Evolutionary conservation across 2,888 invertebrate species (phyloP).

Genomic region (Physocephala rufipes): DNA sequence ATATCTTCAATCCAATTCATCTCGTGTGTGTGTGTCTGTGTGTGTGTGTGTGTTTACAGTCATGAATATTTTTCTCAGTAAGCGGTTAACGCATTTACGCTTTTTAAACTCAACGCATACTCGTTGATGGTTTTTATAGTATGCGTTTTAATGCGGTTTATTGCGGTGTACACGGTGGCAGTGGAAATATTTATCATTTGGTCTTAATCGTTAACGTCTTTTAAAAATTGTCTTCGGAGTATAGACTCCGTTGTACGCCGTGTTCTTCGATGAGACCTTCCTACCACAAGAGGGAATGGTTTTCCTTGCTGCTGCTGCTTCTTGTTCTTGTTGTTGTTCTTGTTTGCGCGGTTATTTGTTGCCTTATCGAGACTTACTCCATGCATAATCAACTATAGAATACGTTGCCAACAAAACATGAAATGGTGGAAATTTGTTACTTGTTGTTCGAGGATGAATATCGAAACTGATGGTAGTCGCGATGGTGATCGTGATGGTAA

Average conservation of each 20-base stretch:
- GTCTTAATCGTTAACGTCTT: constrained; percentile 8
- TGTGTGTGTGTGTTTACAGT: too few species aligned
- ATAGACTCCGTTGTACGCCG: constrained; percentile 5
- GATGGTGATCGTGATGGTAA: constrained; percentile 46
- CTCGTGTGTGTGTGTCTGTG: too few species aligned
- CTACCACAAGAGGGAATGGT: background rate
- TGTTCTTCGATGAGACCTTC: background rate
- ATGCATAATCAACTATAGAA: constrained; percentile 38
- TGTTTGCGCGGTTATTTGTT: constrained; percentile 24
- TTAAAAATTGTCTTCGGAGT: constrained; percentile 18
- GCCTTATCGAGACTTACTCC: constrained; percentile 36
- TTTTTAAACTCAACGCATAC: background rate
- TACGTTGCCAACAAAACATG: constrained; percentile 9
- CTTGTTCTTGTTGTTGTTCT: constrained; percentile 11
- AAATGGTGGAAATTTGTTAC: constrained; percentile 45
- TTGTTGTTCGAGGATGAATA: constrained; percentile 41
- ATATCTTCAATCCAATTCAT: too few species aligned
- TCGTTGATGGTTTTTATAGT: background rate
- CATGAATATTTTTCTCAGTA: too few species aligned
- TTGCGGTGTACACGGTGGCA: constrained; percentile 10
- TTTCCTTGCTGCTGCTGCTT: background rate
- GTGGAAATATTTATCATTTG: constrained; percentile 30
- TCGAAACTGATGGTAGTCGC: constrained; percentile 3
- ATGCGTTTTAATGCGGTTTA: background rate
- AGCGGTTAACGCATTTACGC: constrained; percentile 14